Evolutionary conservation across 1,140 invertebrate species (phyloP), one percentile per base, ranked within the genome.

Genomic region (Zeugodacus cucurbitae): DNA sequence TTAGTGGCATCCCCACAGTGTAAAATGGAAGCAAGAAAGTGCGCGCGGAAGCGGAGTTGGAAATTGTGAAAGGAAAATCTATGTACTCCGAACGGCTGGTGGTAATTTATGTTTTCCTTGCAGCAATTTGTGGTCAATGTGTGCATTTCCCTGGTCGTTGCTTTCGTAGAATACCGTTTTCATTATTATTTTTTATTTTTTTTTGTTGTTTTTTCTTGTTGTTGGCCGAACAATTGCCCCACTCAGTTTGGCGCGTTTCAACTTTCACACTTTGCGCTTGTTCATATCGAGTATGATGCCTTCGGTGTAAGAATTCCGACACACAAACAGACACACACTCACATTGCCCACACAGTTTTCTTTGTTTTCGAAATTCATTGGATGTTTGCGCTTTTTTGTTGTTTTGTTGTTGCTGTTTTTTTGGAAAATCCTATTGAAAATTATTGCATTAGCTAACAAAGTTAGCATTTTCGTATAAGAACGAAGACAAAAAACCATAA

Each of bases 321-420:
- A 54, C 34, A 41, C 32, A 74, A 17, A 74, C 20, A 67, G 3
- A 26, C 29, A 14, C 17, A 26, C n/a, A 67, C 14, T 32, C 22
- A 59, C 20, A 59, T 59, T 22, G 20, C 5, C 20, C 17, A 37
- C 17, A n/a, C 41, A 22, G 41, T 32, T 32, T 74, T 32, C 67
- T 74, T 74, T 74, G 67, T 74, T 74, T 74, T 14, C 67, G 10
- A 74, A 74, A 74, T 74, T 74, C 67, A 74, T 74, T 37, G 67
- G 34, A 74, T 37, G 34, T 74, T 37, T 74, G 32, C 7, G 34
- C 10, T 32, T 34, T 74, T 37, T 74, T 74, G 14, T 34, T 41
- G 8, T 1, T n/a, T 11, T 17, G 4, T 20, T 20, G 48, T n/a
- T 74, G 14, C 67, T 41, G 8, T 1, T n/a, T 11, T 17, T 20